These are phyloP conservation scores for Etheostoma perlongum DNA, from an alignment of 2,797 vertebrate species.

Conservation along the genomic window DNA sequence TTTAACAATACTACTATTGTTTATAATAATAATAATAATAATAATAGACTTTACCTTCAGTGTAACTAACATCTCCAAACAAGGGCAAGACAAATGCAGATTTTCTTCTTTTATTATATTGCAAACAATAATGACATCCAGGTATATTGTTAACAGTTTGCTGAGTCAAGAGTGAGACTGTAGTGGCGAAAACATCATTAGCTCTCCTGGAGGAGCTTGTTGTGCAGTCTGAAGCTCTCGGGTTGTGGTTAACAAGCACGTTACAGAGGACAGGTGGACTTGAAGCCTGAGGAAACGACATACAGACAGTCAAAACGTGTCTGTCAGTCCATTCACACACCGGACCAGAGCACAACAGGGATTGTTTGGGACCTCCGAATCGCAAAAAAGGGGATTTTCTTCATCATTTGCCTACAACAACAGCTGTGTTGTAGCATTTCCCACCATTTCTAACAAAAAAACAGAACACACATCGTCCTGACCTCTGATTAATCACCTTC, in stretches of 20 bases:
- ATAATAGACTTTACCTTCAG: not conserved
- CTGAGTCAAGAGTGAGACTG: constrained; percentile 85
- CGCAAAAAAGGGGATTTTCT: constrained; percentile 63
- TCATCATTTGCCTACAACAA: constrained; percentile 50
- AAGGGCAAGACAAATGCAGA: constrained; percentile 49
- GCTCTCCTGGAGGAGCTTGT: constrained; percentile 79
- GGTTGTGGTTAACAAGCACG: constrained; percentile 77
- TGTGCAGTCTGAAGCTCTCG: constrained; percentile 80
- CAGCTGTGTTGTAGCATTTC: constrained; percentile 53
- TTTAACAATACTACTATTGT: not conserved
- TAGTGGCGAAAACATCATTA: constrained; percentile 82
- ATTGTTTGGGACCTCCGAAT: constrained; percentile 83
- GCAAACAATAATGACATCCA: constrained; percentile 90
- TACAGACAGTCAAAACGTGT: constrained; percentile 62
- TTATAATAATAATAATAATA: not conserved
- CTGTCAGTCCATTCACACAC: constrained; percentile 68
- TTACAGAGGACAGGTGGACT: constrained; percentile 73
- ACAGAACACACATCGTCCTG: constrained; percentile 62
- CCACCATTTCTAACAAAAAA: constrained; percentile 61
- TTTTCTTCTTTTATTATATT: constrained; percentile 86
- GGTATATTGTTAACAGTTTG: constrained; percentile 89
- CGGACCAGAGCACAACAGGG: constrained; percentile 74
- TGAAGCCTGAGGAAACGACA: constrained; percentile 60
- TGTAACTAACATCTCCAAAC: not conserved
- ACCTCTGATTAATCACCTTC: constrained; percentile 58